Evolutionary conservation across 2,888 invertebrate species (phyloP), one percentile per base, ranked within the genome.

Genomic region (Zygaena filipendulae): DNA sequence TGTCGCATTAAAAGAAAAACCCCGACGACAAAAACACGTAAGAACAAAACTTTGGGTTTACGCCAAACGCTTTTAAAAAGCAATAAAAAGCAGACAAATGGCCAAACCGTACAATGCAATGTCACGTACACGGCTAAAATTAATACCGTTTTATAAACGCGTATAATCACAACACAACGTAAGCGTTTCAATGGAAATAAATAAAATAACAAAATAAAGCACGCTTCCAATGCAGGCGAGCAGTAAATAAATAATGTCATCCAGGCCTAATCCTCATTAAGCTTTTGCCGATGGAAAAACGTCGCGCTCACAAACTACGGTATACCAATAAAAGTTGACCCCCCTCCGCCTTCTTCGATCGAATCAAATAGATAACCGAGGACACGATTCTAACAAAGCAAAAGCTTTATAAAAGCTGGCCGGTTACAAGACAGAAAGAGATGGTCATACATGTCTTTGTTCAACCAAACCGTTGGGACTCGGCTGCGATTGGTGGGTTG

Each of bases 201-300:
- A 35, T 33, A 40, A 38, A 39, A 38, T 35, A 40, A 33, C n/a
- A n/a, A 38, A 41, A 43, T 35, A 38, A 52, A 53, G 46, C 54
- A 40, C 48, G 42, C 46, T 43, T 42, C 47, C 43, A 33, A 46
- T 16, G 61, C 68, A 70, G n/a, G n/a, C n/a, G n/a, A n/a, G n/a
- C n/a, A n/a, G n/a, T 70, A 70, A 67, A 70, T 71, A 69, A 69
- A 69, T 70, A 67, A 67, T 66, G 64, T 64, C 66, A 61, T 67
- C 66, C 57, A 46, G 39, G 45, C 47, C 55, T 47, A 52, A 52
- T 45, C 46, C 49, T 52, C 50, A 52, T 52, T 42, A 55, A 49
- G 44, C 36, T 30, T 37, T 39, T 31, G 32, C 38, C 28, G 34
- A 38, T 34, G 40, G 39, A 39, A 31, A 39, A 42, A 36, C 29